Evolutionary conservation across 2,113 vertebrate species (phyloP).

Genomic region (human (Homo sapiens)): DNA sequence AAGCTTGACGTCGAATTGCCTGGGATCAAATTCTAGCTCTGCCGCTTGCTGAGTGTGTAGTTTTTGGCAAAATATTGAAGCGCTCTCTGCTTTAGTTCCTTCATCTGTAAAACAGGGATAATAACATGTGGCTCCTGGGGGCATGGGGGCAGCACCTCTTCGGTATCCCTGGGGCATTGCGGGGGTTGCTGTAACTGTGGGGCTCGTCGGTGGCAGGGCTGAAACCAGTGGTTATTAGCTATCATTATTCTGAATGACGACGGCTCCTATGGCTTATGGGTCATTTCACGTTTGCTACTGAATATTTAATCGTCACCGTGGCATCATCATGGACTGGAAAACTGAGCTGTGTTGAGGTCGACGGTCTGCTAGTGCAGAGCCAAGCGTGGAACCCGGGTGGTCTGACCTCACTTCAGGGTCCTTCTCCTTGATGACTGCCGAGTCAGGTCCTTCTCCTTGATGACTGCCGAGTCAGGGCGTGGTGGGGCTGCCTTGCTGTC

Average conservation of each 20-base stretch:
- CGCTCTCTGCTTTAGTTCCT: background rate
- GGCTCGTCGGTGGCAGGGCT: rapidly evolving
- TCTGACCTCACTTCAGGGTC: background rate
- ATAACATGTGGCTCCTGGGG: background rate
- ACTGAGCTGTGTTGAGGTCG: background rate
- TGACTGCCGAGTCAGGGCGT: too few species aligned
- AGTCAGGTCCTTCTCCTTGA: background rate
- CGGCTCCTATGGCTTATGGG: rapidly evolving
- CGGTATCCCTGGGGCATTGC: rapidly evolving
- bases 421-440: background rate
- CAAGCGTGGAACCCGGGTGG: rapidly evolving
- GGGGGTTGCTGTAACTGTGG: rapidly evolving
- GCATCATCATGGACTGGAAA: background rate
- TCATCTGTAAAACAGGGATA: background rate
- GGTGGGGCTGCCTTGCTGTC: background rate
- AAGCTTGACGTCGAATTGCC: rapidly evolving
- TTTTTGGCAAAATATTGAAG: background rate
- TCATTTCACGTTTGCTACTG: background rate
- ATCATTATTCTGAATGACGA: rapidly evolving
- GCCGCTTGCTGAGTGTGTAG: too few species aligned
- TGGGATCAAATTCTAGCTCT: background rate
- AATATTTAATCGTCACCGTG: rapidly evolving
- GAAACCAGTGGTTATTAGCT: background rate
- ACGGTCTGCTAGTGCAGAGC: background rate
- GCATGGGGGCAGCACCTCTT: background rate